phyloP scores from a whole-genome alignment of 2,888 invertebrate genomes.

The Octonoba sinensis region DNA sequence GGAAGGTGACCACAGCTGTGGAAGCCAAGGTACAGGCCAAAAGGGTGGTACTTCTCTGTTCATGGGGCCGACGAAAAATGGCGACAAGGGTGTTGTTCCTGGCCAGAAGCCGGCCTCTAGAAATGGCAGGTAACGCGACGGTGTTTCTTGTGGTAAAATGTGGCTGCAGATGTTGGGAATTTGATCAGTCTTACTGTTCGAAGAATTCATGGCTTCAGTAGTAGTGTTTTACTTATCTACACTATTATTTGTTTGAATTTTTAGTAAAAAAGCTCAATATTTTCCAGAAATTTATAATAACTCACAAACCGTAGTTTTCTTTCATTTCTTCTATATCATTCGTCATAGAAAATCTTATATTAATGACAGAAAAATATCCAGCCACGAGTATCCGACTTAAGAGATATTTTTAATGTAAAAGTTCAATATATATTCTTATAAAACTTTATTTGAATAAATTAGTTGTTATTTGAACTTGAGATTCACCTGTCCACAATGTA shows the following conservation, averaged over 20 bases:
- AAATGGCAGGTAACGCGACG: conserved; percentile 39
- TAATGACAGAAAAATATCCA: too few species aligned
- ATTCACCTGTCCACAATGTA: too few species aligned
- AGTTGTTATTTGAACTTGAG: too few species aligned
- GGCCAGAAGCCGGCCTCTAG: conserved; percentile 49
- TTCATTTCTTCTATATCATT: too few species aligned
- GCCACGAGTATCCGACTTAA: too few species aligned
- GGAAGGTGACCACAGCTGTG: conserved; percentile 39
- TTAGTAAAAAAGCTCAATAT: too few species aligned
- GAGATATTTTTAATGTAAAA: too few species aligned
- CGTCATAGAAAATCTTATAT: too few species aligned
- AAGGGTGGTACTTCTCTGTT: conserved; percentile 41
- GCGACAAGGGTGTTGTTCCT: background rate
- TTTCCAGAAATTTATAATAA: too few species aligned
- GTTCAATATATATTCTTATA: too few species aligned
- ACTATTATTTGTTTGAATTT: background rate
- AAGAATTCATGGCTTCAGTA: conserved; percentile 18
- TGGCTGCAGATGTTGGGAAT: conserved; percentile 10
- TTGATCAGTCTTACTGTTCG: conserved; percentile 26
- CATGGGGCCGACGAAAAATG: conserved; percentile 39
- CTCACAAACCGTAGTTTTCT: too few species aligned
- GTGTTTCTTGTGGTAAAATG: conserved; percentile 21
- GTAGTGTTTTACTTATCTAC: background rate
- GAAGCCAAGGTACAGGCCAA: conserved; percentile 55
- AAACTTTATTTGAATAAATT: too few species aligned